Evolutionary conservation across 2,888 invertebrate genomes (phyloP), one percentile per base, ranked within the genome.

Genomic region (Copidosoma aretas): DNA sequence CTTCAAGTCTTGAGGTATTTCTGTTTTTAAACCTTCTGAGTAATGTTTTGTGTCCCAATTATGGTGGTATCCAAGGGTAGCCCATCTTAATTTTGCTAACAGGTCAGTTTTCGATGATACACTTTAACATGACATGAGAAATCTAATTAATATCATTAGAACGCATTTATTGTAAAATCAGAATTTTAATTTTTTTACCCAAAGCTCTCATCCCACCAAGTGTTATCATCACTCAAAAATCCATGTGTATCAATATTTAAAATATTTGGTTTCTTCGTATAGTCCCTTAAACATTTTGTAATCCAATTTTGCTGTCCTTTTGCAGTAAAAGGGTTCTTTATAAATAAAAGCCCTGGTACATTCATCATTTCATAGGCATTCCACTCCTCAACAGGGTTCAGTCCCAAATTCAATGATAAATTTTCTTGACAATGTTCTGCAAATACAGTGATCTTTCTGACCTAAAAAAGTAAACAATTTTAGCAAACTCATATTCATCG

Each of bases 1-100:
- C 1, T 85, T 85, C 64, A 97, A 84, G 77, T 96, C 95, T 17
- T 78, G 73, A 0, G 97, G 97, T 83, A 97, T 93, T 14, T 84
- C 78, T 59, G 88, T 86, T 80, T 86, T 89, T 71, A 86, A 88
- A 8, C 87, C 82, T 83, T 94, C 93, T 67, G 86, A 88, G 79
- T 95, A 95, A 15, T 90, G 90, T 88, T 98, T 99, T 64, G 94
- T 93, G 78, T 96, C 91, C 98, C 99, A 99, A 82, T 99, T 91
- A 84, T 99, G 97, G 84, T 99, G 98, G 82, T 97, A 98, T 17
- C 99, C 99, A 46, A 98, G 84, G 0, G 98, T 99, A 1, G 93
- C 90, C 99, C 99, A 99, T 76, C 98, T 86, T 76, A 99, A 81
- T 77, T 89, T 88, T 57, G 86, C 81, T 43, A 84, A 68, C n/a